phyloP scores from a whole-genome alignment of 2,113 vertebrate genomes.

The Beaufortia kweichowensis region DNA sequence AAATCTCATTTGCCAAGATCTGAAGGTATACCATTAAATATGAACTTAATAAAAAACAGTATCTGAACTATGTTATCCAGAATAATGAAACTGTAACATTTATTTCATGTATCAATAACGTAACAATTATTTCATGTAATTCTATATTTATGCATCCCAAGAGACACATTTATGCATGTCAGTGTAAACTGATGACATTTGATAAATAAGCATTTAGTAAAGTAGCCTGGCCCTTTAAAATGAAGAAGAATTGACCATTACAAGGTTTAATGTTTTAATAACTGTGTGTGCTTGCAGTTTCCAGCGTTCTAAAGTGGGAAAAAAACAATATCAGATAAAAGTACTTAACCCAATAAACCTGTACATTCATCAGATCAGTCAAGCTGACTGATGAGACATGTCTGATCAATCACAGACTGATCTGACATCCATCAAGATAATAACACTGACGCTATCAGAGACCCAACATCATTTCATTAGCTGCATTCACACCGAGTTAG shows the following conservation, averaged over 20 bases:
- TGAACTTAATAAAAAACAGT: no score
- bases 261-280: neutral
- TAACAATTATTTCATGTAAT: no score
- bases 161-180: no score
- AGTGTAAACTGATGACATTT: no score
- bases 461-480: constrained; percentile 25
- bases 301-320: neutral
- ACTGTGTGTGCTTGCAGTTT: neutral
- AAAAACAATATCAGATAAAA: neutral
- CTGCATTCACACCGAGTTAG: neutral
- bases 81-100: no score
- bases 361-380: constrained; percentile 14
- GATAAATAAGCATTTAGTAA: no score
- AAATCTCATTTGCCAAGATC: no score
- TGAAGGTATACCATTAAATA: no score
- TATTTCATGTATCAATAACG: no score
- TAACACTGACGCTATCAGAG: neutral
- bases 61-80: no score
- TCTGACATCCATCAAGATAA: constrained; percentile 30
- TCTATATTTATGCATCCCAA: no score
- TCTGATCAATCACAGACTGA: constrained; percentile 31
- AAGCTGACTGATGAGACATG: neutral
- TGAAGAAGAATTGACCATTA: neutral
- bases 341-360: neutral
- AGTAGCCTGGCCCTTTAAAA: no score